phyloP scores from a whole-genome alignment of 2,797 vertebrate genomes.

The Perodicticus potto region DNA sequence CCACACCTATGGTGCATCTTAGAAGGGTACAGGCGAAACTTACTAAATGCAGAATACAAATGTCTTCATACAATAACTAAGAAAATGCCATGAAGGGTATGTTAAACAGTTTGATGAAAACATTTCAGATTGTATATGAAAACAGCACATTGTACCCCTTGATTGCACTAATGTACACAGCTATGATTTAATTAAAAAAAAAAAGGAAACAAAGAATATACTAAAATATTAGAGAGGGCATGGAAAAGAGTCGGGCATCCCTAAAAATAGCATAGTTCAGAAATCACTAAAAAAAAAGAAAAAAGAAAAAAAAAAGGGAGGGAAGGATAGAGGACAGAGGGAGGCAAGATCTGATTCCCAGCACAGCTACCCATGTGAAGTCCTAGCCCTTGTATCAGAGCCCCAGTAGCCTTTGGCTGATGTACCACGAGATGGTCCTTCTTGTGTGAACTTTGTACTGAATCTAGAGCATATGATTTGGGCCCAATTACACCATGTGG shows the following conservation, averaged over 20 bases:
- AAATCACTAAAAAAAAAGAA: background rate
- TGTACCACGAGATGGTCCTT: background rate
- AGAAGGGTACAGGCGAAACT: too few species aligned
- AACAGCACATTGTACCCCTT: too few species aligned
- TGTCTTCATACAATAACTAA: too few species aligned
- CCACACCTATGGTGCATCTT: too few species aligned
- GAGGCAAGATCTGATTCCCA: background rate
- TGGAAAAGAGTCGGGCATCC: background rate
- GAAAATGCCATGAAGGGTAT: too few species aligned
- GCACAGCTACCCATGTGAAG: background rate
- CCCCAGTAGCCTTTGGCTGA: background rate
- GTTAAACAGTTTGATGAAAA: too few species aligned
- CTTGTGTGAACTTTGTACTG: background rate
- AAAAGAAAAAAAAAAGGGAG: rapidly evolving
- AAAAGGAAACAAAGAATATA: background rate
- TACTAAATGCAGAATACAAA: too few species aligned
- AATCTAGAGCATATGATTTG: background rate
- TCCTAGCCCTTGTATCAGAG: background rate
- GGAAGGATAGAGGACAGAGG: rapidly evolving
- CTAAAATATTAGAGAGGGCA: background rate
- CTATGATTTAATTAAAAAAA: too few species aligned
- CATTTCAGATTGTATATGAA: too few species aligned
- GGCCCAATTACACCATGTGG: background rate
- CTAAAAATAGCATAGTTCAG: background rate
- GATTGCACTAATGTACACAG: too few species aligned